Conservation (phyloP, 2,888 invertebrate genomes). For the Tenthredo livida region DNA sequence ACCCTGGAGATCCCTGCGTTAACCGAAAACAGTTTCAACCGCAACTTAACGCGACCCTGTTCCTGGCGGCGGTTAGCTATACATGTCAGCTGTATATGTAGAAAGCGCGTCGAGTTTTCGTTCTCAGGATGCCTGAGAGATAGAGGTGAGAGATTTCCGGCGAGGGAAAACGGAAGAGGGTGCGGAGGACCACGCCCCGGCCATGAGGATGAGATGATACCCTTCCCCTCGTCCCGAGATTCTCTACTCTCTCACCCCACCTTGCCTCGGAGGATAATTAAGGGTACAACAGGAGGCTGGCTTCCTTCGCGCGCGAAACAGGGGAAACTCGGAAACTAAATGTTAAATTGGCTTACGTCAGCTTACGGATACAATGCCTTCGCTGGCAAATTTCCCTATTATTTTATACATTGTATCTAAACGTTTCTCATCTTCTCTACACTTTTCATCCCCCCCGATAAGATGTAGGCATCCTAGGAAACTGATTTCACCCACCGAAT, state of each 20-base stretch:
- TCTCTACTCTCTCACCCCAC: conserved; percentile 38
- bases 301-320: conserved; percentile 58
- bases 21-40: conserved; percentile 49
- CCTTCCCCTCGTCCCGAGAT: conserved; percentile 60
- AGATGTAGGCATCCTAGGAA: neutral
- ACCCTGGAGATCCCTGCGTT: conserved; percentile 15
- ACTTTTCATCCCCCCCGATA: neutral
- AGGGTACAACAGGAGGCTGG: conserved; percentile 71
- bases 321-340: conserved; percentile 54
- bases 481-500: neutral
- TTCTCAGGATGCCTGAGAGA: conserved; percentile 4
- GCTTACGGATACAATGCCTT: conserved; percentile 55
- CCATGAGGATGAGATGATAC: conserved; percentile 72
- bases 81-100: neutral
- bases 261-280: conserved; percentile 69
- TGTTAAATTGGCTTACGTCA: conserved; percentile 72
- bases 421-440: conserved; percentile 44
- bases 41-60: conserved; percentile 30
- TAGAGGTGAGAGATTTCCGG: conserved; percentile 47
- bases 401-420: conserved; percentile 49
- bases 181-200: conserved; percentile 70
- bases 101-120: conserved; percentile 22
- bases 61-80: conserved; percentile 8
- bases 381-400: conserved; percentile 52
- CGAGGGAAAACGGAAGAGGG: conserved; percentile 48